Conservation (phyloP, 1,140 invertebrate species). For the Lerema accius region DNA sequence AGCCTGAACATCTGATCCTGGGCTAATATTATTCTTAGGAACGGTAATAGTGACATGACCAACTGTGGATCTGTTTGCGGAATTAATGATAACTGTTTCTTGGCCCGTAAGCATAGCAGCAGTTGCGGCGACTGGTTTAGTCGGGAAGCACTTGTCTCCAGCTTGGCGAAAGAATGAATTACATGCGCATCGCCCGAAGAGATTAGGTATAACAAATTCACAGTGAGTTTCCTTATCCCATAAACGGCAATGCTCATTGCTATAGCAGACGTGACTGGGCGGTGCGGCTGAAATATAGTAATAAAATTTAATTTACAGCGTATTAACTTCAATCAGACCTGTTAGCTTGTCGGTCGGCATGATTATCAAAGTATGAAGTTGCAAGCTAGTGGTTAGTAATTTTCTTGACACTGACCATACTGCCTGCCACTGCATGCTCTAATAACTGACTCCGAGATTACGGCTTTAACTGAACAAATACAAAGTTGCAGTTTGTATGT, state of each 20-base stretch:
- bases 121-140: conserved; percentile 69
- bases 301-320: conserved; percentile 34
- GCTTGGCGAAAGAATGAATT: conserved; percentile 86
- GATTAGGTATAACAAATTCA: conserved; percentile 93
- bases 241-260: conserved; percentile 92
- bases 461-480: conserved; percentile 41
- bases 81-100: conserved; percentile 46
- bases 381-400: conserved; percentile 49
- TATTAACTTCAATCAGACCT: conserved; percentile 17
- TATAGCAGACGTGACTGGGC: conserved; percentile 94
- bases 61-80: conserved; percentile 43
- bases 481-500: conserved; percentile 24
- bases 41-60: conserved; percentile 24
- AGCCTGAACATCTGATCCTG: conserved; percentile 43
- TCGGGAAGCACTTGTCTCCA: conserved; percentile 84
- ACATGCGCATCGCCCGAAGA: conserved; percentile 94
- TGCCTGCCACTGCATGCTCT: conserved; percentile 54
- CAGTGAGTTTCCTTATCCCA: conserved; percentile 92
- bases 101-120: conserved; percentile 69
- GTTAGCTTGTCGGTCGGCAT: conserved; percentile 37
- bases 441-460: conserved; percentile 47
- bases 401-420: conserved; percentile 51
- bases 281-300: conserved; percentile 88
- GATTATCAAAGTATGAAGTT: conserved; percentile 39
- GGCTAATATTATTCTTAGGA: conserved; percentile 37